A percentile compares a stretch with the other conserved stretches of the same genome.
Conservation (phyloP, 2,113 vertebrate genomes). For the Anas platyrhynchos region DNA sequence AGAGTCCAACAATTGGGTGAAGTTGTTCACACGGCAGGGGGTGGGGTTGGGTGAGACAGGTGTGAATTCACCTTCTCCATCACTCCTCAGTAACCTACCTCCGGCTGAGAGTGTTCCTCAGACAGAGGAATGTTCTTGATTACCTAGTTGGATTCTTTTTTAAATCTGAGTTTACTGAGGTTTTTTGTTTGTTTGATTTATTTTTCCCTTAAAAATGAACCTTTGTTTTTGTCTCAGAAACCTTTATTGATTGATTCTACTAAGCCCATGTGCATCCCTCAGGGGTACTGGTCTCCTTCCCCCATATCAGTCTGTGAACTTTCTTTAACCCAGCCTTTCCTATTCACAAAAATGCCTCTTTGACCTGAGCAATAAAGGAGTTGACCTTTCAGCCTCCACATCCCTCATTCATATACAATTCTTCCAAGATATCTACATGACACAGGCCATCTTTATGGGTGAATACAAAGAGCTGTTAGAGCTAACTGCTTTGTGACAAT, state of each 20-base stretch:
- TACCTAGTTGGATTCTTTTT: background rate
- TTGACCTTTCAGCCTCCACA: conserved; percentile 13
- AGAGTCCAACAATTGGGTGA: background rate
- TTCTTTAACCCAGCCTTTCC: conserved; percentile 32
- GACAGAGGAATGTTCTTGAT: too few species aligned
- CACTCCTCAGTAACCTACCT: background rate
- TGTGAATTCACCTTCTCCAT: background rate
- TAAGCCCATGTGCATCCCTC: background rate
- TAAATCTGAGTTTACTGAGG: background rate
- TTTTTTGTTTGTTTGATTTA: background rate
- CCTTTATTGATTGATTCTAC: background rate
- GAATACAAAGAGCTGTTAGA: background rate
- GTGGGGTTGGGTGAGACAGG: accelerated
- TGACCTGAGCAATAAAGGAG: conserved; percentile 5
- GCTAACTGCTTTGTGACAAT: background rate
- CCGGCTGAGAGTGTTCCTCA: background rate
- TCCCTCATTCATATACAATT: conserved; percentile 17
- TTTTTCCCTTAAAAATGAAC: background rate
- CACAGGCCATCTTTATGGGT: background rate
- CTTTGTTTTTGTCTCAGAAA: background rate
- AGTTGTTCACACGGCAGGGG: background rate
- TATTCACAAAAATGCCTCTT: background rate
- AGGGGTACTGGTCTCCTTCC: background rate
- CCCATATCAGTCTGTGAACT: background rate
- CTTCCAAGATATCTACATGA: background rate